Evolutionary conservation across 2,888 invertebrate genomes (phyloP), one percentile per base, ranked within the genome.

Genomic region (Ephialtes manifestator): DNA sequence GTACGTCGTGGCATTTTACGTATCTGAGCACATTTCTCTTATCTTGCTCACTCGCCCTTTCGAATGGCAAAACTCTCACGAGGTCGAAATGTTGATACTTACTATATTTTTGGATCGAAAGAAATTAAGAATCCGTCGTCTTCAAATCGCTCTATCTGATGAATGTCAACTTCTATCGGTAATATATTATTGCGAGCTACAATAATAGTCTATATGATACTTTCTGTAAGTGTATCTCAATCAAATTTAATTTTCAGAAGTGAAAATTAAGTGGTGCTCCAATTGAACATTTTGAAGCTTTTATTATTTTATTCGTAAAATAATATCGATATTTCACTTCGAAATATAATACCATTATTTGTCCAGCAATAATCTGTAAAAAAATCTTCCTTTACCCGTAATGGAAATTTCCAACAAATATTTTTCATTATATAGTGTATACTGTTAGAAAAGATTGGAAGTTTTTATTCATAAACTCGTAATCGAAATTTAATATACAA

Each of bases 81-180:
- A 63, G n/a, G 35, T 39, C 18, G 71, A 70, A 15, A 70, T n/a
- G 63, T n/a, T 31, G 18, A 46, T 46, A 48, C 24, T 24, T 31
- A 77, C 72, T n/a, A n/a, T n/a, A n/a, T 46, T 58, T 68, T 46
- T 31, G 39, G 35, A 51, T 58, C 48, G 24, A 55, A 35, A 18
- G 28, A 60, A 28, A 13, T 8, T 35, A 24, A 11, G 15, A 43
- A 58, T 18, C 31, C 5, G 8, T 67, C 65, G 18, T 51, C 55
- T 24, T 13, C 48, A n/a, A 77, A 24, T 65, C 67, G 60, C 24
- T 67, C 39, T 48, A 28, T 60, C 35, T 70, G 55, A 72, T 78
- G 35, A 58, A 67, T 67, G 53, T 55, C 53, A 55, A 60, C 39
- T 4, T 24, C 35, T 53, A 11, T n/a, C 31, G 28, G 51, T 75